Base-by-base conservation (phyloP, 92 coral and sea anemone genomes). In the Epizoanthus illoricatus region DNA sequence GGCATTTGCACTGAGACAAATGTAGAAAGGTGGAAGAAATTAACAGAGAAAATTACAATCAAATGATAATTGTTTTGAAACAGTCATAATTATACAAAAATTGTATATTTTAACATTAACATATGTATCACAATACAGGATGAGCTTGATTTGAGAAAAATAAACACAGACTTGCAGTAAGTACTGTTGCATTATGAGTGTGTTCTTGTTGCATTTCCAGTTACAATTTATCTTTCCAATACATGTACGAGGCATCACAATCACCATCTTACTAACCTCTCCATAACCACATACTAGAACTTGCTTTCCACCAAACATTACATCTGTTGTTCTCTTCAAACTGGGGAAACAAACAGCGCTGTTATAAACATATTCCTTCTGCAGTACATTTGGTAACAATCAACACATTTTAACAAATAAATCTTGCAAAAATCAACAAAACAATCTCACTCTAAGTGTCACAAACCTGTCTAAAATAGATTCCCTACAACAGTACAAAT, bases 221-320 rank as follows among this genome's bases (percentile, higher is more conserved):
- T n/a, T n/a, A n/a, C n/a, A n/a, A n/a, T n/a, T 19, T 64, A 24
- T 24, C 33, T 19, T 19, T 64, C 21, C 33, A 24, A 19, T 19
- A 60, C 8, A 63, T 39, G 10, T 39, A 24, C 11, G 18, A 67
- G 36, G 39, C 11, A 7, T 2, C 39, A 15, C 61, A 43, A 43
- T 9, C 56, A 43, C 39, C 54, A 39, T 16, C 65, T 17, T 16
- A 68, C 91, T 70, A 41, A 97, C 99, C 97, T 97, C 99, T 68
- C 99, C 99, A 90, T 93, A 97, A 24, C 99, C 99, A 91, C 98
- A 97, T 28, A 97, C 99, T 21, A 97, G 94, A 33, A 97, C 99
- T 86, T 97, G 99, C 76, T 97, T 97, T 36, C 99, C 99, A 57
- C 99, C 99, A 90, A 97, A 97, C 99, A 97, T 97, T 24, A 97